Conservation (phyloP, 35 echinoderm and acorn worm genomes). For the Ptychodera flava region DNA sequence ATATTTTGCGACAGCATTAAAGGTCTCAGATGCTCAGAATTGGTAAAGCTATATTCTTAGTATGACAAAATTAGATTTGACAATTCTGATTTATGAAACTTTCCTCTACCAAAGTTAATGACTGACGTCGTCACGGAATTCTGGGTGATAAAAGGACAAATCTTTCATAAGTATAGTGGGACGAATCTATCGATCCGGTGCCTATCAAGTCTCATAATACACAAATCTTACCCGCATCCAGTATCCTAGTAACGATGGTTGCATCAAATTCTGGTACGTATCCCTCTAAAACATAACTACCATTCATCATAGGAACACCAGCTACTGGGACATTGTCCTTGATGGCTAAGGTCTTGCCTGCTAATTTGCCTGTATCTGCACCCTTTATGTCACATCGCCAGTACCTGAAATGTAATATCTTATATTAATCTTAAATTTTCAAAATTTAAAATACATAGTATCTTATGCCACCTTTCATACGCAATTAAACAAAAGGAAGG, state of each 20-base stretch:
- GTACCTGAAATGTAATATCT: no score
- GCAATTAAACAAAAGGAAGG: background rate
- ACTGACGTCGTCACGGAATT: no score
- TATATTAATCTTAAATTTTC: background rate
- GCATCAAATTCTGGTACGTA: conserved; percentile 61
- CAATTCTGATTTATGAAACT: no score
- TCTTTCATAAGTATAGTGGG: no score
- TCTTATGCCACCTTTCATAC: background rate
- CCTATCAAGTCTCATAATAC: no score
- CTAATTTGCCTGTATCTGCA: conserved; percentile 45
- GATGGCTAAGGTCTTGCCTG: conserved; percentile 54
- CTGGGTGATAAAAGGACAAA: no score
- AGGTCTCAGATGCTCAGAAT: no score
- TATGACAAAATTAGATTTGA: no score
- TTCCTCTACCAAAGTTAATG: no score
- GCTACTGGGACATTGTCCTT: conserved; percentile 63
- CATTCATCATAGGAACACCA: conserved; percentile 67
- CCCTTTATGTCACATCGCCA: conserved; percentile 57
- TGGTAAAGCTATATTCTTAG: no score
- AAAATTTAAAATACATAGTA: background rate
- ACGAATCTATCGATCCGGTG: no score
- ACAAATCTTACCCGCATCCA: conserved; percentile 71
- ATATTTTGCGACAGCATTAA: no score
- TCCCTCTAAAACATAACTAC: conserved; percentile 36
- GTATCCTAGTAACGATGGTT: conserved; percentile 57